Conservation (phyloP, 2,888 invertebrate species). For the Empis stercorea region DNA sequence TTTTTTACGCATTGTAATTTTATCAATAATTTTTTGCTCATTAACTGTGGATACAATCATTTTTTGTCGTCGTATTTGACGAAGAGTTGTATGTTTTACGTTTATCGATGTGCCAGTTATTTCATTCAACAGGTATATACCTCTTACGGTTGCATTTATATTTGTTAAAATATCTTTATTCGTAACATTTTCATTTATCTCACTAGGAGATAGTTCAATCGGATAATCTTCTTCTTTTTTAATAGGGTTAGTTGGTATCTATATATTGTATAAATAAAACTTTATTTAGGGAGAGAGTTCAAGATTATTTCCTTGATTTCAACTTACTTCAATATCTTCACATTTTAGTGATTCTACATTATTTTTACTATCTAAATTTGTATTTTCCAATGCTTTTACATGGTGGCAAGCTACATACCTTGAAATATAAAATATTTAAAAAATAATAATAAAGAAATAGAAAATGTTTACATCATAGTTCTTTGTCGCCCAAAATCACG, state of each 20-base stretch:
- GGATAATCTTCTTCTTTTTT: too few relatives aligned
- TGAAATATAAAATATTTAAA: background rate
- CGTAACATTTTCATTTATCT: too few relatives aligned
- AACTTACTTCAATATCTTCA: too few relatives aligned
- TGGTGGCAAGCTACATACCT: constrained; percentile 4
- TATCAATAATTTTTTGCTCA: constrained; percentile 45
- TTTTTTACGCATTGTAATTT: constrained; percentile 38
- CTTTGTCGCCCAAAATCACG: constrained; percentile 44
- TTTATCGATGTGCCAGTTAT: constrained; percentile 7
- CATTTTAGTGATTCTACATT: too few relatives aligned
- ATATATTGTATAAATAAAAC: too few relatives aligned
- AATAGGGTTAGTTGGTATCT: too few relatives aligned
- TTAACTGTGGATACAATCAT: constrained; percentile 48
- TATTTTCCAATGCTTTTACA: too few relatives aligned
- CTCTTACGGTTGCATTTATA: constrained; percentile 16
- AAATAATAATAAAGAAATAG: too few relatives aligned
- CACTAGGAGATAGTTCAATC: too few relatives aligned
- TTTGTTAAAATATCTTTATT: constrained; percentile 17
- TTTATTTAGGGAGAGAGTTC: too few relatives aligned
- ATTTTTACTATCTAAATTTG: too few relatives aligned
- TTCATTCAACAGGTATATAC: constrained; percentile 18
- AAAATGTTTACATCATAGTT: constrained; percentile 30
- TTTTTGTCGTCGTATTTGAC: constrained; percentile 42
- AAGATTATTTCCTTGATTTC: too few relatives aligned
- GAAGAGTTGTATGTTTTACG: constrained; percentile 10